phyloP scores from a whole-genome alignment of 2,113 vertebrate genomes.

The Hypomesus transpacificus region DNA sequence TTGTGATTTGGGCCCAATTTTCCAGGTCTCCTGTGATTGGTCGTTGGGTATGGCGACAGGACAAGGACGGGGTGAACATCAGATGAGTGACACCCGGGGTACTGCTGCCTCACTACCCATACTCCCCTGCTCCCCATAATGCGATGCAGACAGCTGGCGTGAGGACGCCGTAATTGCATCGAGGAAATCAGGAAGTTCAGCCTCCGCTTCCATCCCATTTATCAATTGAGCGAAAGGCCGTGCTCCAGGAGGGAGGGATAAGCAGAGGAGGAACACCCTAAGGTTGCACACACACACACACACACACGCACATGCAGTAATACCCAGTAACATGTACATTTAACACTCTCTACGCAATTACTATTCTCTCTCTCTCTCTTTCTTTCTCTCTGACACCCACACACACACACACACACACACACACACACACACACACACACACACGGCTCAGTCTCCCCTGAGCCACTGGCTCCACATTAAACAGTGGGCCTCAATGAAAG shows the following conservation, averaged over 20 bases:
- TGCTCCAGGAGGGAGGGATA: not conserved
- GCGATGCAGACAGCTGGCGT: slow-evolving; percentile 11
- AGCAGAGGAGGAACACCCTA: not conserved
- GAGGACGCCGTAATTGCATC: slow-evolving; percentile 6
- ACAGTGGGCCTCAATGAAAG: not conserved
- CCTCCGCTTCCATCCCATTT: slow-evolving; percentile 5
- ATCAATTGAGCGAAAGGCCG: not conserved
- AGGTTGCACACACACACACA: not conserved
- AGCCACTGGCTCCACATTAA: not conserved
- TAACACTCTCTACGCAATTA: no score
- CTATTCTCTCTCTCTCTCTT: no score
- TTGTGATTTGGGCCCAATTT: not conserved
- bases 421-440: not conserved
- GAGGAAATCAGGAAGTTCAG: slow-evolving; percentile 12
- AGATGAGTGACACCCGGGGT: not conserved
- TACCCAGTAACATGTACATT: no score
- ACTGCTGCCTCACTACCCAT: not conserved
- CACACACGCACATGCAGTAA: not conserved
- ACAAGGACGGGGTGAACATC: not conserved
- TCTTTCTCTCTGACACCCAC: no score
- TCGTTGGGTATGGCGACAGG: not conserved
- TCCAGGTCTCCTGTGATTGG: not conserved
- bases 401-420: no score
- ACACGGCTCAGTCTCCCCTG: not conserved
- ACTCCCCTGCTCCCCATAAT: not conserved